phyloP scores from a whole-genome alignment of 2,888 invertebrate genomes.

The Octodonta nipae region DNA sequence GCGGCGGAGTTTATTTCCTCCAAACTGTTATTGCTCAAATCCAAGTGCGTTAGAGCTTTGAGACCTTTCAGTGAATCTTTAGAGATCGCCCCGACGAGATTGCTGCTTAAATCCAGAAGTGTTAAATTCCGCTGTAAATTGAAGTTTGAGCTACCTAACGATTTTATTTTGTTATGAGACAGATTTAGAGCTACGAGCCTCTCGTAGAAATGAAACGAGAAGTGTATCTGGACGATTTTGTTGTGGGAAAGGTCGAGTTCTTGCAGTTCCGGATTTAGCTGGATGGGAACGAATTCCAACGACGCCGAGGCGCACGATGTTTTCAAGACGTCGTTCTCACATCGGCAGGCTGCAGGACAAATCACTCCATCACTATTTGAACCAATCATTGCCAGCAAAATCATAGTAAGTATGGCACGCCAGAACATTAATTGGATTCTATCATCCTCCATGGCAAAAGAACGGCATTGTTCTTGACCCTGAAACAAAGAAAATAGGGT shows the following conservation, averaged over 20 bases:
- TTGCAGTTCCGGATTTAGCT: conserved; percentile 73
- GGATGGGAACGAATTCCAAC: conserved; percentile 75
- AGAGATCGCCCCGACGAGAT: conserved; percentile 54
- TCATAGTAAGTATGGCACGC: conserved; percentile 32
- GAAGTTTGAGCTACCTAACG: conserved; percentile 70
- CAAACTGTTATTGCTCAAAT: conserved; percentile 67
- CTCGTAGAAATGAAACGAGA: conserved; percentile 67
- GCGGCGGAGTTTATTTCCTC: conserved; percentile 57
- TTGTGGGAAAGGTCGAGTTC: conserved; percentile 76
- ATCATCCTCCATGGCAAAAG: conserved; percentile 34
- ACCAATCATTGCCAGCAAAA: conserved; percentile 35
- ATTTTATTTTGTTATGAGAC: conserved; percentile 66
- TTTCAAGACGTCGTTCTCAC: conserved; percentile 65
- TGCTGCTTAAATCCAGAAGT: conserved; percentile 63
- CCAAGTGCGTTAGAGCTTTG: conserved; percentile 50
- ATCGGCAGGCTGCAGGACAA: conserved; percentile 69
- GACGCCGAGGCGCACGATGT: conserved; percentile 66
- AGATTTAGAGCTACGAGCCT: conserved; percentile 69
- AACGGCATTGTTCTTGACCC: conserved; percentile 32
- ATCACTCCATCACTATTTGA: conserved; percentile 29
- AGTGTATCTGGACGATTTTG: conserved; percentile 63
- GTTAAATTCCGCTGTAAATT: conserved; percentile 61
- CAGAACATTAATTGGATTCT: conserved; percentile 31
- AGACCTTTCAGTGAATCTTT: conserved; percentile 68
- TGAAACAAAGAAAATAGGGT: conserved; percentile 30